Evolutionary conservation across 2,797 vertebrate genomes (phyloP), one percentile per base, ranked within the genome.

Genomic region (Eulemur coronatus): DNA sequence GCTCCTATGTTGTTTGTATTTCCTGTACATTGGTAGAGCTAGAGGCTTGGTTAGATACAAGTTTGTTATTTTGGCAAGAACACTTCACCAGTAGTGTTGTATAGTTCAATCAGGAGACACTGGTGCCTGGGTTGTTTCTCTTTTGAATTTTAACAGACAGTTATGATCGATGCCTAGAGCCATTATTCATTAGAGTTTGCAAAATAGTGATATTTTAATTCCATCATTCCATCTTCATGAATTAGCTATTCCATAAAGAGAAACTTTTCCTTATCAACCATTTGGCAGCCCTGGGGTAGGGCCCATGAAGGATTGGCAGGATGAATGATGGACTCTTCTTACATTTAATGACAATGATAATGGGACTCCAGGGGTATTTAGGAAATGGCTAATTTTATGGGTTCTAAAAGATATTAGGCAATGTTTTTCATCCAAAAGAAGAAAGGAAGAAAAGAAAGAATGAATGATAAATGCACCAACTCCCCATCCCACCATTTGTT

Each of bases 111-210:
- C 26, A 65, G 57, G 52, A 72, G 26, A 33, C 26, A 24, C 43
- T 18, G 15, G 65, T 22, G 5, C 63, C 38, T 93, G 48, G 6
- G 9, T 63, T 93, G 35, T 78, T 94, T 90, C 50, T 87, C 38
- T 81, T 92, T 93, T 81, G 43, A 59, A 81, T 97, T 82, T 97
- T 84, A 80, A 89, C 28, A 91, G 38, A 17, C 82, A 89, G 14
- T 82, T n/a, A 84, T 69, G 69, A 95, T 70, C 63, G 38, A 4
- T 72, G 59, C 26, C 72, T 70, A 79, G 67, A 95, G 93, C 22
- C 43, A 61, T 84, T 94, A 52, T 78, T 95, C 38, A 41, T 91
- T 78, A 82, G 30, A 24, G n/a, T 69, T 85, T 78, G 67, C 81
- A 93, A 91, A 93, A 78, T 69, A 57, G 48, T 85, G 55, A 30